phyloP scores from a whole-genome alignment of 1,140 invertebrate genomes.

The Ceratitis capitata region DNA sequence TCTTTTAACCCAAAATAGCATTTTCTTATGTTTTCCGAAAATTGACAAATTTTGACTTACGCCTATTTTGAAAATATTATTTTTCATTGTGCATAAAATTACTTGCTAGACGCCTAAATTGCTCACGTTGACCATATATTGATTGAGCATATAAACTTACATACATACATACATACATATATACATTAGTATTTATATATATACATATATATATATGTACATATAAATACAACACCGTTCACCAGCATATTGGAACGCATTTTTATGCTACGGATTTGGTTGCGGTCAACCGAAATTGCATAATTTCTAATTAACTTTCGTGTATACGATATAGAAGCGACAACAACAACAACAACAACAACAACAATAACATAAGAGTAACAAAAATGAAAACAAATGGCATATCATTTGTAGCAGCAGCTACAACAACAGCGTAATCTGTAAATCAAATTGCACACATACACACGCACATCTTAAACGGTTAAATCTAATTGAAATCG shows the following conservation, averaged over 20 bases:
- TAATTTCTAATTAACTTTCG: slow-evolving; percentile 30
- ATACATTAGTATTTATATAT: too few relatives aligned
- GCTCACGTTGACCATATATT: neutral
- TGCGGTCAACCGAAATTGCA: slow-evolving; percentile 16
- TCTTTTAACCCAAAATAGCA: too few relatives aligned
- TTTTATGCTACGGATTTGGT: neutral
- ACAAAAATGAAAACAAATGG: too few relatives aligned
- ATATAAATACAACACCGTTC: too few relatives aligned
- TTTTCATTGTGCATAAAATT: too few relatives aligned
- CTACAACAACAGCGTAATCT: neutral
- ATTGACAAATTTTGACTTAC: too few relatives aligned
- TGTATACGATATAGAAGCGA: neutral
- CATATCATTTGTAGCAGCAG: neutral
- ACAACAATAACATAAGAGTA: neutral
- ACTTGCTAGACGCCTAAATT: neutral
- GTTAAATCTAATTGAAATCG: neutral
- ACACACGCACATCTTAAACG: neutral
- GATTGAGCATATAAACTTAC: too few relatives aligned
- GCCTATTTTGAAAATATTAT: too few relatives aligned
- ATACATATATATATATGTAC: too few relatives aligned
- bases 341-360: neutral
- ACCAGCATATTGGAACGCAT: neutral
- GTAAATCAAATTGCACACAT: neutral
- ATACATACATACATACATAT: neutral
- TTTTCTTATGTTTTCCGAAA: too few relatives aligned